phyloP scores from a whole-genome alignment of 1,140 invertebrate species.

The Archegozetes longisetosus region DNA sequence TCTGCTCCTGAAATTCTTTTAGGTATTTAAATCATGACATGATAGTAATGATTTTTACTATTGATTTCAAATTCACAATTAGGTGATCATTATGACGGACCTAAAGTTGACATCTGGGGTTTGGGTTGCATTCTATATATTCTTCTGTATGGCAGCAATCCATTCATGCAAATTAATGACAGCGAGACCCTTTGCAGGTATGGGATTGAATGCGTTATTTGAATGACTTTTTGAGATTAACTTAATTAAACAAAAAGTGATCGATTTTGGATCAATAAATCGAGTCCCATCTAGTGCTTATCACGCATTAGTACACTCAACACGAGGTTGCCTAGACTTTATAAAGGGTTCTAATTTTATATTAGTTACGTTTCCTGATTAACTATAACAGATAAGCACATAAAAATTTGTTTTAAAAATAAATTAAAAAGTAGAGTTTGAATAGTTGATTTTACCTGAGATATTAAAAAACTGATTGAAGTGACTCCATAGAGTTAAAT shows the following conservation, averaged over 20 bases:
- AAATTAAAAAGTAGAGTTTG: too few species aligned
- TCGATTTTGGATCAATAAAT: not conserved
- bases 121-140: conserved; percentile 38
- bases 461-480: too few species aligned
- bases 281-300: not conserved
- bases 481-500: too few species aligned
- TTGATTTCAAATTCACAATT: conserved; percentile 24
- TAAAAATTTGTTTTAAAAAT: not conserved
- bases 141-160: conserved; percentile 17
- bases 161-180: conserved; percentile 20
- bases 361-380: too few species aligned
- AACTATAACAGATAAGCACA: too few species aligned
- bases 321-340: too few species aligned
- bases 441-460: too few species aligned
- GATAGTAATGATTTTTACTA: conserved; percentile 38
- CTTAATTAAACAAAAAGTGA: not conserved
- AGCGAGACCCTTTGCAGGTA: conserved; percentile 15
- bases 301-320: too few species aligned
- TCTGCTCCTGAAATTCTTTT: conserved; percentile 97
- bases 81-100: conserved; percentile 27
- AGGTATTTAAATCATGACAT: conserved; percentile 42
- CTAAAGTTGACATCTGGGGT: conserved; percentile 40
- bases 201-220: not conserved
- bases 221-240: too few species aligned
- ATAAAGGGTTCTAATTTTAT: too few species aligned